phyloP scores from a whole-genome alignment of 2,797 vertebrate species.

The Cryptoprocta ferox region DNA sequence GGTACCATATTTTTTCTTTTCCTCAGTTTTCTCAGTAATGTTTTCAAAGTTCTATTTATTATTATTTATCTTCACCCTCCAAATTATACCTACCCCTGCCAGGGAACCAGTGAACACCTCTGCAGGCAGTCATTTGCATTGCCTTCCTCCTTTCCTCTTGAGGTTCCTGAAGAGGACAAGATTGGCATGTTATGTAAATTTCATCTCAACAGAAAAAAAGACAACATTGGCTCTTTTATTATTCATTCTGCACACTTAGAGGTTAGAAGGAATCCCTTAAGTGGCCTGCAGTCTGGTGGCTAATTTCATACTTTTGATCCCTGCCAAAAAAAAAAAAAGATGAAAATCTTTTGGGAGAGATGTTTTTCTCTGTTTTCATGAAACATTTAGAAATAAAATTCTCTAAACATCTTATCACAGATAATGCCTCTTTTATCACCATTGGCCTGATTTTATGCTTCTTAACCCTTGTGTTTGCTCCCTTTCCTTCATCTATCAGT shows the following conservation, averaged over 20 bases:
- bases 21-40: not conserved
- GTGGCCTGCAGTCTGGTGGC: not conserved
- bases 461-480: not conserved
- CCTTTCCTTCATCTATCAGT: not conserved
- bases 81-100: not conserved
- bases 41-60: not conserved
- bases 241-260: not conserved
- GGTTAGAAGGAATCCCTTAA: not conserved
- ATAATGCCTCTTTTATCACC: not conserved
- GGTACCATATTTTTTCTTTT: not conserved
- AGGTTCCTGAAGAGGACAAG: not conserved
- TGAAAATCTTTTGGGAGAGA: not conserved
- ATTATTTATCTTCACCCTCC: not conserved
- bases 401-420: not conserved
- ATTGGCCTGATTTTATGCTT: not conserved
- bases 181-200: not conserved
- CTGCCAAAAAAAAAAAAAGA: not conserved
- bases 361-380: not conserved
- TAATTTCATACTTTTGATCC: constrained; percentile 46
- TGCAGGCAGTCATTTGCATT: not conserved
- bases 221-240: not conserved
- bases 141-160: not conserved
- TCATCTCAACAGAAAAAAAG: not conserved
- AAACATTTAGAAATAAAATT: not conserved
- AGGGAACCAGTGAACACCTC: not conserved